phyloP scores from a whole-genome alignment of 1,140 invertebrate genomes.

The Choristoneura fumiferana region DNA sequence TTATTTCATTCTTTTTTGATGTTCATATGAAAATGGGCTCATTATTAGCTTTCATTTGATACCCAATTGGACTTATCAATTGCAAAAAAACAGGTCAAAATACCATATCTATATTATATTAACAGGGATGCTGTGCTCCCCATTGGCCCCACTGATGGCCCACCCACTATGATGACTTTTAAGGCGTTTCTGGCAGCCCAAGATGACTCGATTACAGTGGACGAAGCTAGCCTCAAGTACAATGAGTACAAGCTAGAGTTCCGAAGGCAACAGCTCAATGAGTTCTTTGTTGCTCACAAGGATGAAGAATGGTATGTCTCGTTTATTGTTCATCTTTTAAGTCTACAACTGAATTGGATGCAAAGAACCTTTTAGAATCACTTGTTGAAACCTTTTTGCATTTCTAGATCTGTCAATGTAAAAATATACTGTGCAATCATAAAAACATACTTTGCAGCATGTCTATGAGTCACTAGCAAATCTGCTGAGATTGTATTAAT shows the following conservation, averaged over 20 bases:
- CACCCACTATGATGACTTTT: constrained; percentile 97
- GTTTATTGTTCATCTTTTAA: background rate
- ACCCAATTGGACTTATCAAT: no score
- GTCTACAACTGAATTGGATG: background rate
- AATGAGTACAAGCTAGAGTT: constrained; percentile 99
- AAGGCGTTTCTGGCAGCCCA: constrained; percentile 97
- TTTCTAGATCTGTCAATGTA: no score
- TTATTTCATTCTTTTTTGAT: no score
- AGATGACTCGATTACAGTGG: constrained; percentile 98
- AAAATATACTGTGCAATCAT: background rate
- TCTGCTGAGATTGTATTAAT: background rate
- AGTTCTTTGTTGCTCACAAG: constrained; percentile 98
- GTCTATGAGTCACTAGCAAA: background rate
- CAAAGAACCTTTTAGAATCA: background rate
- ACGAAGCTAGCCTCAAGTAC: constrained; percentile 98
- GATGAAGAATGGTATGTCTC: constrained; percentile 97
- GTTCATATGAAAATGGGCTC: no score
- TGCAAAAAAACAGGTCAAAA: no score
- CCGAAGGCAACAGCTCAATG: constrained; percentile 96
- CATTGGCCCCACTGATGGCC: constrained; percentile 81
- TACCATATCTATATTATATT: constrained; percentile 26
- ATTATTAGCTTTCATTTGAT: no score
- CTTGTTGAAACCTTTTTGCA: no score
- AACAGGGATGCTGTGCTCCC: constrained; percentile 71
- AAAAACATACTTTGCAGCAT: background rate